Conservation (phyloP, 2,888 invertebrate species). For the Drosophila cracens region DNA sequence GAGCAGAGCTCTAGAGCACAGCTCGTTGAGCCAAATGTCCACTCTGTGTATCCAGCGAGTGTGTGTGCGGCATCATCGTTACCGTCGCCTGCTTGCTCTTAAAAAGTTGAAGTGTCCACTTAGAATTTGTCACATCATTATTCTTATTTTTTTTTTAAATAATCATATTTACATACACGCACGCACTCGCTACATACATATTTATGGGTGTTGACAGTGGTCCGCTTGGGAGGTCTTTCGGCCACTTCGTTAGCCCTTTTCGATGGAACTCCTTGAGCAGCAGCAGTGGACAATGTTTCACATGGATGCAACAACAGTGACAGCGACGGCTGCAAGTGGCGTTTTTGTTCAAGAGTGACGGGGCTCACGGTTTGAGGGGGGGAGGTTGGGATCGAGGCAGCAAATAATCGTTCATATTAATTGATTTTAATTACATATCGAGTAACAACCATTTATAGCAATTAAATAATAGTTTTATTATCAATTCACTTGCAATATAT, state of each 20-base stretch:
- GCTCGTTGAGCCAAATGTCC: slow-evolving; percentile 51
- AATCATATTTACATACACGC: slow-evolving; percentile 67
- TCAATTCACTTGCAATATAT: background rate
- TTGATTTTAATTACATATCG: background rate
- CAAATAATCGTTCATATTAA: background rate
- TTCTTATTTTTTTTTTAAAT: slow-evolving; percentile 80
- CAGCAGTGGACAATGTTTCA: slow-evolving; percentile 66
- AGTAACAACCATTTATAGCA: background rate
- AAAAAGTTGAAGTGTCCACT: slow-evolving; percentile 72
- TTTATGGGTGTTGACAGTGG: slow-evolving; percentile 24
- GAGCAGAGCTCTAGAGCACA: slow-evolving; percentile 24
- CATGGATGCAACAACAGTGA: slow-evolving; percentile 39
- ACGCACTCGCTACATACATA: slow-evolving; percentile 3
- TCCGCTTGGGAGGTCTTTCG: slow-evolving; percentile 68
- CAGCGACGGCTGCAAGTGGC: slow-evolving; percentile 28
- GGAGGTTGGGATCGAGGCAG: background rate
- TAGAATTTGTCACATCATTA: slow-evolving; percentile 82
- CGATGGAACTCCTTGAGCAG: slow-evolving; percentile 67
- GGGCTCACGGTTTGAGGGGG: background rate
- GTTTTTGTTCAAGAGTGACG: slow-evolving; percentile 7
- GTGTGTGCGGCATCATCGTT: slow-evolving; percentile 38
- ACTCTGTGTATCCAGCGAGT: slow-evolving; percentile 40
- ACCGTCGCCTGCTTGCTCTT: slow-evolving; percentile 43
- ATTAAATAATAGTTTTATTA: background rate
- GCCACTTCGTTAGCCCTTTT: slow-evolving; percentile 73